Conservation (phyloP, 2,888 invertebrate genomes). For the Caenorhabditis sp. region DNA sequence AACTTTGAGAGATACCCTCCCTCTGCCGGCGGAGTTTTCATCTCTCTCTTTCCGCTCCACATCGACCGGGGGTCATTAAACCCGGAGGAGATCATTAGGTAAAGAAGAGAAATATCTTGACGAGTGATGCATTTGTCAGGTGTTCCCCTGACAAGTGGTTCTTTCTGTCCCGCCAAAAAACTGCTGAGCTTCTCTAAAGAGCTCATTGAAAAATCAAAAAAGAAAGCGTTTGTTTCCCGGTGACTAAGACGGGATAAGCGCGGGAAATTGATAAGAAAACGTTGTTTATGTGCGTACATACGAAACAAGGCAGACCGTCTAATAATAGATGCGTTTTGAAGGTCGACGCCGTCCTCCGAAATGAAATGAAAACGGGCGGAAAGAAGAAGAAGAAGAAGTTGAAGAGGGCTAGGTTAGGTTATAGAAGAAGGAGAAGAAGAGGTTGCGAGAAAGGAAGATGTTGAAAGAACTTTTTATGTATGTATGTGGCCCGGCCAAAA, state of each 20-base stretch:
- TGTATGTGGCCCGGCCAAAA: too few species aligned
- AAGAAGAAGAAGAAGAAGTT: not conserved
- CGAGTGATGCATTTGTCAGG: not conserved
- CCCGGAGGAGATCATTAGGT: not conserved
- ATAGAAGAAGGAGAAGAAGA: too few species aligned
- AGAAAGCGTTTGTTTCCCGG: not conserved
- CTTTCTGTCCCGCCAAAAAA: not conserved
- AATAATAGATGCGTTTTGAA: slow-evolving; percentile 27
- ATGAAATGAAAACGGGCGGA: not conserved
- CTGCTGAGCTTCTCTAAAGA: not conserved
- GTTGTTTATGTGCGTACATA: not conserved
- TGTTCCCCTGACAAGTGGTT: not conserved
- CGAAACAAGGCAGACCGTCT: not conserved
- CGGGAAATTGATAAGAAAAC: not conserved
- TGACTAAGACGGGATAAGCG: not conserved
- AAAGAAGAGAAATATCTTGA: not conserved
- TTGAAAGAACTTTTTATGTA: too few species aligned
- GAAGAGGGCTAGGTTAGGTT: too few species aligned
- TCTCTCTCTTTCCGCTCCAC: not conserved
- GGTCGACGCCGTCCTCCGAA: too few species aligned
- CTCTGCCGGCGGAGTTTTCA: not conserved
- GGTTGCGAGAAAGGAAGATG: too few species aligned
- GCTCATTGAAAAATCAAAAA: not conserved
- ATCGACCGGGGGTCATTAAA: slow-evolving; percentile 3
- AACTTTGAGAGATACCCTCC: not conserved